Conservation (phyloP, 2,113 vertebrate species). For the Phoxinus phoxinus region DNA sequence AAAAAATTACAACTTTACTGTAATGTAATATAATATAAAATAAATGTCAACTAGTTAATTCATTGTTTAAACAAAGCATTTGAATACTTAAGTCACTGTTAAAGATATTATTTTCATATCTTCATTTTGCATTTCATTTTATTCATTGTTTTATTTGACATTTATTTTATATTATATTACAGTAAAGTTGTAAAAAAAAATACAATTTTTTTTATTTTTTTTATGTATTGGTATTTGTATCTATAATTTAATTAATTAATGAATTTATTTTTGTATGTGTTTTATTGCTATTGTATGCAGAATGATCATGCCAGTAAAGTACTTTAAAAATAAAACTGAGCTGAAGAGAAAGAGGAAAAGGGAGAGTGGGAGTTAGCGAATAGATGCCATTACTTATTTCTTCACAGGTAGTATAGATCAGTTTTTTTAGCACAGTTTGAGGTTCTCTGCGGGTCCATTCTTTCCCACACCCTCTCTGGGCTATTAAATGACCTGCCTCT, state of each 20-base stretch:
- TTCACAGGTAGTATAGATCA: constrained; percentile 45
- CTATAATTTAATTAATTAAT: neutral
- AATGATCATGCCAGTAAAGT: neutral
- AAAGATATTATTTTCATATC: neutral
- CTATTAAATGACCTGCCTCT: constrained; percentile 62
- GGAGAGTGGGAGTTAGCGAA: constrained; percentile 14
- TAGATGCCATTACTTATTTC: constrained; percentile 43
- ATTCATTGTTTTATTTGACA: no score
- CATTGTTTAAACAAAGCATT: neutral
- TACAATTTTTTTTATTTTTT: no score
- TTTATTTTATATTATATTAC: no score
- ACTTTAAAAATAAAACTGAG: constrained; percentile 2
- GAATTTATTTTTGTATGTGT: neutral
- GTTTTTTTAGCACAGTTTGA: constrained; percentile 47
- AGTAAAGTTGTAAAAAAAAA: no score
- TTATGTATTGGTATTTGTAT: neutral
- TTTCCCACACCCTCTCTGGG: constrained; percentile 52
- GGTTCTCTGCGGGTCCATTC: constrained; percentile 23
- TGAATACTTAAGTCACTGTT: neutral
- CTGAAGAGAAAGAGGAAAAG: constrained; percentile 14
- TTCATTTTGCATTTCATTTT: no score
- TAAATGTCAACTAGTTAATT: neutral
- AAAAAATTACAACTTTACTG: no score
- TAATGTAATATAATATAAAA: no score
- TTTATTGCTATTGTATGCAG: neutral